phyloP scores from a whole-genome alignment of 2,888 invertebrate species.

The Apocheima hispidaria region DNA sequence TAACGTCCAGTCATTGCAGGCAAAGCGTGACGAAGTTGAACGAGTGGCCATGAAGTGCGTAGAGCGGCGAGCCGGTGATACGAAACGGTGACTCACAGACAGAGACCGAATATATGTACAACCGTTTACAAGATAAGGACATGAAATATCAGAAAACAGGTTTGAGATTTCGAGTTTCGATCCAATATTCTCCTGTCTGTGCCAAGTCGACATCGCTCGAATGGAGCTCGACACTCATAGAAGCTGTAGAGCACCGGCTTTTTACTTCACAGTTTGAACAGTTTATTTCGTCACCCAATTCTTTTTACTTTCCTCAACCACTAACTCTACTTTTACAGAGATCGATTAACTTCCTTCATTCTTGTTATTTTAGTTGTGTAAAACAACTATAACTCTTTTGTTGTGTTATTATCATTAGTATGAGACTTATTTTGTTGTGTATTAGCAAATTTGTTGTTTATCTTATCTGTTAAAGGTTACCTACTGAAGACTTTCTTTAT shows the following conservation, averaged over 20 bases:
- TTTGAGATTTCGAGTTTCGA: slow-evolving; percentile 85
- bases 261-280: slow-evolving; percentile 53
- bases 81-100: slow-evolving; percentile 83
- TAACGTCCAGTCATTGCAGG: slow-evolving; percentile 76
- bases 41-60: slow-evolving; percentile 85
- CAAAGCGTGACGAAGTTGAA: slow-evolving; percentile 83
- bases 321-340: slow-evolving; percentile 11
- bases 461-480: slow-evolving; percentile 75
- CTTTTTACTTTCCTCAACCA: slow-evolving; percentile 31
- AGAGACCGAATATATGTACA: slow-evolving; percentile 70
- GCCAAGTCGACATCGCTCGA: slow-evolving; percentile 76
- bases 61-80: slow-evolving; percentile 77
- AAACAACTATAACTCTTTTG: too few relatives aligned
- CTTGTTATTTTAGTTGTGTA: neutral
- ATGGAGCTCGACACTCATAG: slow-evolving; percentile 68
- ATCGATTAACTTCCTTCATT: slow-evolving; percentile 11
- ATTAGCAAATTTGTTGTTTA: slow-evolving; percentile 64
- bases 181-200: slow-evolving; percentile 84
- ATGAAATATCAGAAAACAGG: slow-evolving; percentile 75
- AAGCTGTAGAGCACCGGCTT: slow-evolving; percentile 64
- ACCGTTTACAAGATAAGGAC: slow-evolving; percentile 67
- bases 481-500: slow-evolving; percentile 80
- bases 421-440: slow-evolving; percentile 45
- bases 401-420: slow-evolving; percentile 12
- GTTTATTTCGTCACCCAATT: slow-evolving; percentile 54